Percentiles rank a stretch among this genome's conserved stretches.
Conservation (phyloP, 2,888 invertebrate genomes). For the Cecidostiba fungosa region DNA sequence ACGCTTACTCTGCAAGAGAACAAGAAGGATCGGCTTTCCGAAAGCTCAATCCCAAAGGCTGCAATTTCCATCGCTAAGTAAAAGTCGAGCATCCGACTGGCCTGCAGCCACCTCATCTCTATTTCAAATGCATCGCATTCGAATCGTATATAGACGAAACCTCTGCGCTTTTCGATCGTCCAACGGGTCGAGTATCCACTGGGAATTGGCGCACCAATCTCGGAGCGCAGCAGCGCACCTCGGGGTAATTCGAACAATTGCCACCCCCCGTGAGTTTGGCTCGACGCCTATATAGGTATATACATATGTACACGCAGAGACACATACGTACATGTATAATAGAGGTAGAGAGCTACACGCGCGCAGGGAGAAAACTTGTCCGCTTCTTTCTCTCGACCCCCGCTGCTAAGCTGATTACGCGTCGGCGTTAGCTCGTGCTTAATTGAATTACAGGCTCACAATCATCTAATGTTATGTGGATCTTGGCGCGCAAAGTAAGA, state of each 20-base stretch:
- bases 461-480: conserved; percentile 73
- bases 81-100: conserved; percentile 7
- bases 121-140: background rate
- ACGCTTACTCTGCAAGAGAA: background rate
- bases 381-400: conserved; percentile 32
- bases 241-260: conserved; percentile 58
- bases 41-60: background rate
- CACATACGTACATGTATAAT: background rate
- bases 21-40: background rate
- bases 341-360: background rate
- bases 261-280: background rate
- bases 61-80: conserved; percentile 5
- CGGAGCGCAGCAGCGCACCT: conserved; percentile 34
- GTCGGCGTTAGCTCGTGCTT: conserved; percentile 68
- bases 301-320: background rate
- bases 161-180: conserved; percentile 21
- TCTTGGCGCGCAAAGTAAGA: conserved; percentile 20
- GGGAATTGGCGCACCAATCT: conserved; percentile 54
- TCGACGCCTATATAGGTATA: background rate
- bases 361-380: conserved; percentile 29
- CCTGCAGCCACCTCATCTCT: background rate
- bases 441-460: conserved; percentile 74
- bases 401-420: conserved; percentile 74
- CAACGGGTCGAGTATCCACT: conserved; percentile 23
- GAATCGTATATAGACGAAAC: background rate